Evolutionary conservation across 2,797 vertebrate genomes (phyloP), one percentile per base, ranked within the genome.

Genomic region (Ptychobarbus kaznakovi): DNA sequence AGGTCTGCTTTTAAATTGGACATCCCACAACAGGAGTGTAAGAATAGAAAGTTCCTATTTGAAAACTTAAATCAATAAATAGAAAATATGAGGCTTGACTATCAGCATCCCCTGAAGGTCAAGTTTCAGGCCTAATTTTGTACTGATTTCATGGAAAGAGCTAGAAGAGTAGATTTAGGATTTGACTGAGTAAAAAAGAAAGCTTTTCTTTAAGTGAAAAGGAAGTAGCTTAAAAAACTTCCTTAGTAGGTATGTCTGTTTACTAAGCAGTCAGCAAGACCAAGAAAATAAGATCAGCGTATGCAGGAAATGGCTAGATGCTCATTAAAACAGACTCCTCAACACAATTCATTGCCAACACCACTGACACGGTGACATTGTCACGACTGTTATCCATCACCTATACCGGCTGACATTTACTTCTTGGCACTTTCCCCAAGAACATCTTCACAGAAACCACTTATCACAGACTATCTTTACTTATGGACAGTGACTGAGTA

Each of bases 341-440:
- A 84, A 61, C 51, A 79, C 38, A 84, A 84, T 72, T 56, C 51
- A 80, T 80, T 70, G 51, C 76, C 63, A 81, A 46, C 51, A 56
- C 22, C 6, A 32, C 82, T 68, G 46, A 76, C 38, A 79, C 77
- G 0, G 51, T 72, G 83, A 80, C 76, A 70, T n/a, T 79, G 76
- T 85, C 76, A 72, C 38, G 42, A 80, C 75, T 70, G 65, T 61
- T 84, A 85, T 79, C 83, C 40, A 72, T 85, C 76, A 80, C 51
- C 66, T 85, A 70, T 63, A 51, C 76, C 8, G 51, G 51, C 76
- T 80, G 76, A 56, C 66, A 63, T 80, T 85, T 85, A 69, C 28
- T 80, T 80, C 56, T 72, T 85, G 76, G 66, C 83, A 70, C 49
- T 63, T 63, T 63, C 38, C 28, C 76, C 46, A 85, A 85, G 20